These are phyloP conservation scores for Hippocampus abdominalis DNA, from an alignment of 2,113 vertebrate species.

Conservation along the genomic window DNA sequence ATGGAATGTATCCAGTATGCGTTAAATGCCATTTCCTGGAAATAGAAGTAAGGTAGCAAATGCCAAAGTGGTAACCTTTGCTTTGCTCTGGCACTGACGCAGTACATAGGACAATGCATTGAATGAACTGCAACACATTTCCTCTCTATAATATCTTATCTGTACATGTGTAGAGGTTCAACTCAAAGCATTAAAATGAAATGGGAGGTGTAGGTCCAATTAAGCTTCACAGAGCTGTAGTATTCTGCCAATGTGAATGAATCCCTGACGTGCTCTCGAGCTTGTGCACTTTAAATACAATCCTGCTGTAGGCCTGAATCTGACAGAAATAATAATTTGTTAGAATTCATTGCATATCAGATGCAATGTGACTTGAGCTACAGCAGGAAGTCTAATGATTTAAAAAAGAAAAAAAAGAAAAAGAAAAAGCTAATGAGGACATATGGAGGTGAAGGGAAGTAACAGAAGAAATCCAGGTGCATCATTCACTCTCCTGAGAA, in stretches of 20 bases:
- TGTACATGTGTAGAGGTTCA: not conserved
- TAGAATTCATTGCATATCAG: slow-evolving; percentile 12
- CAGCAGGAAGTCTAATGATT: slow-evolving; percentile 2
- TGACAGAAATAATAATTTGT: slow-evolving; percentile 6
- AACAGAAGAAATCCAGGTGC: slow-evolving; percentile 21
- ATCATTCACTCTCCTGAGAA: slow-evolving; percentile 7
- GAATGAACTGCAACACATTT: slow-evolving; percentile 17
- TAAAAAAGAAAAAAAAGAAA: slow-evolving; percentile 10
- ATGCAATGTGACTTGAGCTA: not conserved
- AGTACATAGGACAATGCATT: not conserved
- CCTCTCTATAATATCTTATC: slow-evolving; percentile 4
- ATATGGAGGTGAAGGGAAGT: slow-evolving; percentile 4
- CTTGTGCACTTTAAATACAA: slow-evolving; percentile 1
- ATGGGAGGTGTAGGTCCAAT: slow-evolving; percentile 10
- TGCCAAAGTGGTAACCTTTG: not conserved
- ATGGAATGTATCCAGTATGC: slow-evolving; percentile 15
- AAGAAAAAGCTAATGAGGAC: slow-evolving; percentile 7
- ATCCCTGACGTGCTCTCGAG: not conserved
- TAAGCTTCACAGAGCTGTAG: slow-evolving; percentile 11
- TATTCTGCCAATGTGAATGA: slow-evolving; percentile 8
- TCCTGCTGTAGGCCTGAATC: not conserved
- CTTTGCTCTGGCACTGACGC: not conserved
- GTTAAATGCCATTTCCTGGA: slow-evolving; percentile 4
- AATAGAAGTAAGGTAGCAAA: slow-evolving; percentile 5
- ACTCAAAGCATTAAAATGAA: slow-evolving; percentile 17